Evolutionary conservation across 2,888 invertebrate species (phyloP), one percentile per base, ranked within the genome.

Genomic region (Cyclophora punctaria): DNA sequence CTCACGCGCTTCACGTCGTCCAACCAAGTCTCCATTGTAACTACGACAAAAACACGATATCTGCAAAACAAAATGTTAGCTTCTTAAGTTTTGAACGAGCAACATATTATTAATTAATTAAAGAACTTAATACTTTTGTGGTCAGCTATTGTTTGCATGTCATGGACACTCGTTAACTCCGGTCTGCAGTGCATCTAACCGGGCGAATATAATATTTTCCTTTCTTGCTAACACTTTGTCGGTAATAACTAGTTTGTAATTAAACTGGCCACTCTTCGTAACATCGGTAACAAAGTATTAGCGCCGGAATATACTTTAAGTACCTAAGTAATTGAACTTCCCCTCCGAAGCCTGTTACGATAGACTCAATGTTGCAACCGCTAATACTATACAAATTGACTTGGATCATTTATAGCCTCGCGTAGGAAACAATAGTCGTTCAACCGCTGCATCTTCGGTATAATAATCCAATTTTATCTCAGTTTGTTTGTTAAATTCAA

Each of bases 1-100:
- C 94, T 90, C 57, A 96, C 93, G 62, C 94, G 92, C 78, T 95
- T 95, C 46, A 96, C 94, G 78, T 96, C 95, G 60, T 92, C 92
- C 69, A 95, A 80, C 95, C 95, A 95, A 64, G 94, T 93, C 75
- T 96, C 96, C 95, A 96, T 96, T 63, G 37, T 5, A 37, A 37
- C 37, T 37, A 37, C 37, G 5, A 2, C 20, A 20, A 20, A 20
- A 20, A 20, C 20, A 1, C 20, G 20, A 20, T 20, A 20, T 20
- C 20, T 20, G 20, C 20, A 20, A 20, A 20, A 20, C 20, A 20
- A 20, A 20, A 20, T 20, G 20, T 20, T 20, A 20, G 20, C 20
- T 20, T 20, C 20, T 20, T 20, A 20, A 20, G 20, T 20, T 20
- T 20, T 20, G 20, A 20, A 20, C 20, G 20, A 20, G 20, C 1